phyloP scores from a whole-genome alignment of 2,888 invertebrate genomes.

The Hofmannophila pseudospretella region DNA sequence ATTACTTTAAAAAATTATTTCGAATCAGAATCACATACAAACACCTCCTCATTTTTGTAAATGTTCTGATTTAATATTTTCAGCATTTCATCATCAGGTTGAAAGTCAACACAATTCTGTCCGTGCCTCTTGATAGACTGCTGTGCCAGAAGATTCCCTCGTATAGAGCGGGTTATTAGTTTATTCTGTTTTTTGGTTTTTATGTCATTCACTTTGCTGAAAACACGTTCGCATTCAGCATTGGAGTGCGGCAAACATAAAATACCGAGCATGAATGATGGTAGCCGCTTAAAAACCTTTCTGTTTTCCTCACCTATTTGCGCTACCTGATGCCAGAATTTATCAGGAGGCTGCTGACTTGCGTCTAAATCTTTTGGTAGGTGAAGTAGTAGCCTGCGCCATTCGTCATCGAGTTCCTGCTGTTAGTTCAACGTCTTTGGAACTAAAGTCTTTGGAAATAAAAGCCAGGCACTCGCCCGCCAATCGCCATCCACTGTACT shows the following conservation, averaged over 20 bases:
- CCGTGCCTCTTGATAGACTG: conserved; percentile 3
- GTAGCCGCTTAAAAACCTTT: no score
- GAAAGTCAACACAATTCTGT: conserved; percentile 1
- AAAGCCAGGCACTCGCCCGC: no score
- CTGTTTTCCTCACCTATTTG: not conserved
- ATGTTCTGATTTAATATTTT: conserved; percentile 3
- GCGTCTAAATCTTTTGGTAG: conserved; percentile 1
- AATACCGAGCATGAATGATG: conserved; percentile 2
- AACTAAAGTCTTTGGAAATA: not conserved
- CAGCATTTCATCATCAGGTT: conserved; percentile 2
- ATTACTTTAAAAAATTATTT: not conserved
- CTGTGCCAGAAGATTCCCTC: not conserved
- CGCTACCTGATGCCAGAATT: not conserved
- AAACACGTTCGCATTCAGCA: conserved; percentile 11
- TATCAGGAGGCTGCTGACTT: not conserved
- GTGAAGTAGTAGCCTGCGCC: conserved; percentile 2
- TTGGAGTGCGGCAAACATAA: conserved; percentile 9
- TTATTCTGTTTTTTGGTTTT: conserved; percentile 3
- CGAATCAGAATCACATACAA: conserved; percentile 3
- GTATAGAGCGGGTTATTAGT: not conserved
- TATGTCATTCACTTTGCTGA: conserved; percentile 6
- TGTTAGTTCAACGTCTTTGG: not conserved
- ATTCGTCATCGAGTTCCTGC: conserved; percentile 3
- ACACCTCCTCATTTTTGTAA: conserved; percentile 2
- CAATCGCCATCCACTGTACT: no score